Evolutionary conservation across 2,113 vertebrate species (phyloP).

Genomic region (Gorilla gorilla): DNA sequence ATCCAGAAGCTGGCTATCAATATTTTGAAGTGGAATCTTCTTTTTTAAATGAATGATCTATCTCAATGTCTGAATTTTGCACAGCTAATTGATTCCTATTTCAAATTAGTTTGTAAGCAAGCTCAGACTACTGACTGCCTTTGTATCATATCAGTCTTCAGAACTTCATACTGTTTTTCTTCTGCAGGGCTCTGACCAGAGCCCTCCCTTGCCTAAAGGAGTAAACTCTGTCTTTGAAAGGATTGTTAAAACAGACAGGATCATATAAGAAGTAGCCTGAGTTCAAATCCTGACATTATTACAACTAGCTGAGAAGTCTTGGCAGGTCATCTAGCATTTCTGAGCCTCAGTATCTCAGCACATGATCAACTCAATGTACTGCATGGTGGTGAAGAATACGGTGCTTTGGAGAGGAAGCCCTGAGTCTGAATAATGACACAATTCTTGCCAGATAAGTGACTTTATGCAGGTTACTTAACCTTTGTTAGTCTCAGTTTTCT

Average conservation of each 20-base stretch:
- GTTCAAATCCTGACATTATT: neutral
- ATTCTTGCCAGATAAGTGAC: neutral
- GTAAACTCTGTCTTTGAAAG: neutral
- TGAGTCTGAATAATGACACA: neutral
- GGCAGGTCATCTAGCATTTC: neutral
- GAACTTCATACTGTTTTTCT: neutral
- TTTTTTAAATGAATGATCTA: neutral
- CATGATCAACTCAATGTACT: neutral
- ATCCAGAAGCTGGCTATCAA: neutral
- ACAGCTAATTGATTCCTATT: neutral
- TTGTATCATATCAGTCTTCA: too few species aligned
- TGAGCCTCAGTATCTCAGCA: neutral
- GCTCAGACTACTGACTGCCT: neutral
- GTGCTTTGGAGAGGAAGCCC: neutral
- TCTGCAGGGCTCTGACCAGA: neutral
- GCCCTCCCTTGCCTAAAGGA: neutral
- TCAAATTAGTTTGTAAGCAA: neutral
- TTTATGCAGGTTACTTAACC: neutral
- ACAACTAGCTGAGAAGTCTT: neutral
- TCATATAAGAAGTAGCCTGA: neutral
- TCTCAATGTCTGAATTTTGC: neutral
- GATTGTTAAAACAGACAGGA: neutral
- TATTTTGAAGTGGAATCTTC: neutral
- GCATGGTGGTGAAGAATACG: neutral
- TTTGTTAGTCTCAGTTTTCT: conserved; percentile 30